These are phyloP conservation scores for Alsophila aescularia DNA, from an alignment of 2,888 invertebrate genomes.

Conservation along the genomic window DNA sequence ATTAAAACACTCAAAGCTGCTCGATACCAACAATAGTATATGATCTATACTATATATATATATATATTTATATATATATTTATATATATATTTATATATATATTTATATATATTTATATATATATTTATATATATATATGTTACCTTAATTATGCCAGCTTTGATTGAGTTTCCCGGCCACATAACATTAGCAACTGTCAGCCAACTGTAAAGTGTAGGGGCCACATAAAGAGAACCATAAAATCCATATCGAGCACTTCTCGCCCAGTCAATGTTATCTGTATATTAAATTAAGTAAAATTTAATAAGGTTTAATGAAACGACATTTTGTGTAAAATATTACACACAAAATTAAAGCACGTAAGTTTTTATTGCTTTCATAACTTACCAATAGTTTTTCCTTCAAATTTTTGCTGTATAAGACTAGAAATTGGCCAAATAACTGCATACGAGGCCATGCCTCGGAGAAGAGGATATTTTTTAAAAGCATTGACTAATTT, in stretches of 20 bases:
- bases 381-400: conserved; percentile 84
- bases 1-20: too few species aligned
- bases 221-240: conserved; percentile 93
- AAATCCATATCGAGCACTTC: conserved; percentile 89
- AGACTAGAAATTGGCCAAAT: conserved; percentile 90
- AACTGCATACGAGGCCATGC: conserved; percentile 88
- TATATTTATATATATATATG: too few species aligned
- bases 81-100: too few species aligned
- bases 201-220: conserved; percentile 92
- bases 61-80: too few species aligned
- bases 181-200: conserved; percentile 89
- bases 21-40: too few species aligned
- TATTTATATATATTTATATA: too few species aligned
- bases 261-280: conserved; percentile 87
- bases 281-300: conserved; percentile 44
- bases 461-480: conserved; percentile 79
- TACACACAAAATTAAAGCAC: not conserved
- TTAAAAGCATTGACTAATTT: conserved; percentile 59
- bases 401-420: conserved; percentile 88
- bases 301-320: too few species aligned
- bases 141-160: conserved; percentile 90
- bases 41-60: too few species aligned
- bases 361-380: not conserved
- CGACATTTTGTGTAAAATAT: not conserved
- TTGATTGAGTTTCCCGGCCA: conserved; percentile 90